These are phyloP conservation scores for Cossypha caffra DNA, from an alignment of 2,797 vertebrate species.

Conservation along the genomic window DNA sequence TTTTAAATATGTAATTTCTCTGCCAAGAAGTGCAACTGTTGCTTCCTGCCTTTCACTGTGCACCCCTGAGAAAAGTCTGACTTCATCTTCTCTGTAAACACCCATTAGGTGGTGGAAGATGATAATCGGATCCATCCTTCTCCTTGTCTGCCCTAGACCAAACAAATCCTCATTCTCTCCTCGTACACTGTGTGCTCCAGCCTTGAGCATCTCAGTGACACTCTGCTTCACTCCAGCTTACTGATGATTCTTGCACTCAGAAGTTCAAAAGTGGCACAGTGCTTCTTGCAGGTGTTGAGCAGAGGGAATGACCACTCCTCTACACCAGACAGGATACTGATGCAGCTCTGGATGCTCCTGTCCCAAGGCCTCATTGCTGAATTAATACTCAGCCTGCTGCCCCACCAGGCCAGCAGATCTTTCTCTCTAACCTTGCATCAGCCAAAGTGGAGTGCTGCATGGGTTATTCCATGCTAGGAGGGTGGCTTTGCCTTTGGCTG, in stretches of 20 bases:
- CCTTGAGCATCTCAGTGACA: background rate
- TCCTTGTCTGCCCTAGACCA: background rate
- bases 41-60: background rate
- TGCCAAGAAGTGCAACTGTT: background rate
- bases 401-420: background rate
- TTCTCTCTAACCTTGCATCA: background rate
- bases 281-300: background rate
- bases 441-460: fast-evolving
- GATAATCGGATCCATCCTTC: background rate
- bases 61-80: background rate
- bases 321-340: background rate
- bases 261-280: background rate
- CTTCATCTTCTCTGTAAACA: constrained; percentile 1
- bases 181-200: background rate
- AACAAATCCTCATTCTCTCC: background rate
- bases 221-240: background rate
- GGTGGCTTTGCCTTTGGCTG: background rate
- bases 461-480: background rate
- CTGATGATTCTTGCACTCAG: background rate
- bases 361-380: background rate
- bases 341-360: background rate
- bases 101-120: background rate
- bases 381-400: background rate
- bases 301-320: background rate
- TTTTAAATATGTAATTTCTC: background rate